A percentile compares a stretch with the other conserved stretches of the same genome.
Conservation (phyloP, 1,140 invertebrate genomes). For the Penaeus vannamei region DNA sequence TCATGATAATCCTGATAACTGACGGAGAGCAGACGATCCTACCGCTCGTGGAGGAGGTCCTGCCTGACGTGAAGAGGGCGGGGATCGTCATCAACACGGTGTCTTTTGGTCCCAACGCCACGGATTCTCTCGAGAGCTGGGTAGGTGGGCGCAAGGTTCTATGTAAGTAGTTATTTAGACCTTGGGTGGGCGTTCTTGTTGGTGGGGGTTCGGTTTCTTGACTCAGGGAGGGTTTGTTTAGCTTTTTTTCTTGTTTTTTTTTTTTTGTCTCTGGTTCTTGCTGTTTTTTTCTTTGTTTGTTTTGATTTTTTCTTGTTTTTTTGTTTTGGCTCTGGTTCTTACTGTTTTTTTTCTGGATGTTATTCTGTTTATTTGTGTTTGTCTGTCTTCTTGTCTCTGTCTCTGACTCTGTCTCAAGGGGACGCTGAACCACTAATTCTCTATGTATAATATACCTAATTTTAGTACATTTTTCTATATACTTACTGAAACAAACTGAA, state of each 20-base stretch:
- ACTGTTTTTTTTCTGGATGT: not conserved
- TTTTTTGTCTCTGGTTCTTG: not conserved
- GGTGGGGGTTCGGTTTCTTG: not conserved
- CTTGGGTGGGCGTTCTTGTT: too few species aligned
- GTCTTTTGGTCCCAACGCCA: conserved; percentile 51
- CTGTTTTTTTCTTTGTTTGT: not conserved
- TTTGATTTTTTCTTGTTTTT: not conserved
- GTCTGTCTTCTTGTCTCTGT: not conserved
- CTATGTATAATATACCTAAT: too few species aligned
- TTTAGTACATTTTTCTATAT: too few species aligned
- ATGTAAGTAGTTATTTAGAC: too few species aligned
- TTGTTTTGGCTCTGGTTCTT: not conserved
- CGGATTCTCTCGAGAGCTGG: conserved; percentile 47
- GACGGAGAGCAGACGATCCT: conserved; percentile 52
- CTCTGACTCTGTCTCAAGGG: too few species aligned
- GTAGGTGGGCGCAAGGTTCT: conserved; percentile 15
- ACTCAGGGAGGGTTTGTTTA: not conserved
- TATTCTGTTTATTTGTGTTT: too few species aligned
- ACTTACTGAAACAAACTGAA: too few species aligned
- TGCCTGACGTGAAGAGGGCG: conserved; percentile 19
- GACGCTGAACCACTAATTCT: too few species aligned
- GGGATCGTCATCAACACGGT: conserved; percentile 49
- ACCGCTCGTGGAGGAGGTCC: conserved; percentile 20
- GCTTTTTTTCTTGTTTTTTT: not conserved
- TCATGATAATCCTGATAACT: conserved; percentile 44